Conservation (phyloP, 2,888 invertebrate genomes). For the Lordiphosa fenestrarum region DNA sequence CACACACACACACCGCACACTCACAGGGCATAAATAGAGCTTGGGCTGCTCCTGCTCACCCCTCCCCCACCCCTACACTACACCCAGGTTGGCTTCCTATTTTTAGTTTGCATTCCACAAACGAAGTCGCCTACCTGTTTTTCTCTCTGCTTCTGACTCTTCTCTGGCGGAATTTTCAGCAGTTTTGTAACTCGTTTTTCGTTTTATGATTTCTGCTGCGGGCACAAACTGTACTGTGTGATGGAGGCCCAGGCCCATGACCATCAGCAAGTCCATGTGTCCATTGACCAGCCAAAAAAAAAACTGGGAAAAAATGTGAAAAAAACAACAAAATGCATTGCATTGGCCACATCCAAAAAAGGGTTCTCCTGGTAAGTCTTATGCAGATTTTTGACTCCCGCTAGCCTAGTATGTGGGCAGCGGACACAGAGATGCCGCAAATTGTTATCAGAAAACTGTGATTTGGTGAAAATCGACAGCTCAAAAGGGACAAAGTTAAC, state of each 20-base stretch:
- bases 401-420: neutral
- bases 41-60: constrained; percentile 17
- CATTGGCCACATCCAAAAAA: constrained; percentile 7
- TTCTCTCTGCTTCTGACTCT: constrained; percentile 21
- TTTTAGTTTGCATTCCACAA: constrained; percentile 73
- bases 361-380: constrained; percentile 22
- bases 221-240: constrained; percentile 45
- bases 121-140: constrained; percentile 52
- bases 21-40: constrained; percentile 60
- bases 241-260: no score
- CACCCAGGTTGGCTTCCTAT: constrained; percentile 58
- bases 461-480: no score
- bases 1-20: constrained; percentile 16
- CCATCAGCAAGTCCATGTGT: constrained; percentile 12
- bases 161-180: constrained; percentile 57
- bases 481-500: no score
- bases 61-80: constrained; percentile 16
- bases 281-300: constrained; percentile 9
- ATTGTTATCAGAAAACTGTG: no score
- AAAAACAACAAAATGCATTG: constrained; percentile 5
- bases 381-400: constrained; percentile 34
- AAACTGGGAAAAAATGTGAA: neutral
- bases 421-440: no score
- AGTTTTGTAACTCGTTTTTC: constrained; percentile 70
- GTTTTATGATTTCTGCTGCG: constrained; percentile 64